Evolutionary conservation across 2,888 invertebrate species (phyloP), one percentile per base, ranked within the genome.

Genomic region (Chesias legatella): DNA sequence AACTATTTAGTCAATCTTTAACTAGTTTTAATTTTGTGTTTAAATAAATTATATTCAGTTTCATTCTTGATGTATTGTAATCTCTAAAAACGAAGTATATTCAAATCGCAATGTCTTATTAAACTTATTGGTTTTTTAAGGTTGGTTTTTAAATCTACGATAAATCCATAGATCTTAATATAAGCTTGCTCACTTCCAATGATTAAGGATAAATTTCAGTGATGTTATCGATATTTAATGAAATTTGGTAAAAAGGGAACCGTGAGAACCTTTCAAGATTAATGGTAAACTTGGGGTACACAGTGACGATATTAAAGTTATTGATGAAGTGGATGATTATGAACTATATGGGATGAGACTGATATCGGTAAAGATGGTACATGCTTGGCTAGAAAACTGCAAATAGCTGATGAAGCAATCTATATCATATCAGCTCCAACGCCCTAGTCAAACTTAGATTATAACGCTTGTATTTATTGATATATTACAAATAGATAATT

Each of bases 151-250:
- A 33, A 17, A 51, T 47, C 35, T 52, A 53, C 50, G 57, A 58
- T 34, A 52, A 54, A 56, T 48, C 54, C 56, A 60, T 56, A 51
- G 29, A 58, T 54, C 45, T 58, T 33, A 48, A 54, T 60, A 53
- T 63, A 65, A 59, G 77, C 79, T 79, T 79, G 80, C 81, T 81
- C 79, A 79, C 66, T 77, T 78, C 69, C 72, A 70, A 58, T 44
- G 37, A 38, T 46, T 42, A 36, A 52, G 47, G 33, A 40, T 45
- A 50, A 43, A 36, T 30, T 39, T 43, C 38, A 33, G 33, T 36
- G 10, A 57, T 53, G 53, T 48, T 50, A 42, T 50, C 45, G 49
- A 53, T 51, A 48, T 5, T 5, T 17, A 17, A 43, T 54, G 41
- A 27, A 48, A 31, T 28, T 42, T 51, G 40, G 40, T 35, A 32